Evolutionary conservation across 2,797 vertebrate genomes (phyloP).

Genomic region (Rhinichthys osculus): DNA sequence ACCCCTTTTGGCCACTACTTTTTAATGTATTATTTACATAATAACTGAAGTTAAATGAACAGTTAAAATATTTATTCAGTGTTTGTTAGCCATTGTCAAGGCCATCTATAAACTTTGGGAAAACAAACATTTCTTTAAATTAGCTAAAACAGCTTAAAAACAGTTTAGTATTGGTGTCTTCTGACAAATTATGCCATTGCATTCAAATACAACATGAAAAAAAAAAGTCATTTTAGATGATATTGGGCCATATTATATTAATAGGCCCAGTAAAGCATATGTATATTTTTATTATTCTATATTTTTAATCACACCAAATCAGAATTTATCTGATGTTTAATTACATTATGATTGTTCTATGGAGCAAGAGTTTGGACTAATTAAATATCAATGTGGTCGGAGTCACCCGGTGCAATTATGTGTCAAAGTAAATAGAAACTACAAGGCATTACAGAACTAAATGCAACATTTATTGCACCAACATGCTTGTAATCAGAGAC

Average conservation of each 20-base stretch:
- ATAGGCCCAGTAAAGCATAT: not conserved
- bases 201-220: not conserved
- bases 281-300: no score
- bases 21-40: not conserved
- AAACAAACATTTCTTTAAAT: not conserved
- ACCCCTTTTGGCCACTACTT: not conserved
- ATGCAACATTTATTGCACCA: slow-evolving; percentile 5
- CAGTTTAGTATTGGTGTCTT: not conserved
- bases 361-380: not conserved
- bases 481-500: slow-evolving; percentile 43
- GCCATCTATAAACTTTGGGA: not conserved
- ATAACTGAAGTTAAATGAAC: not conserved
- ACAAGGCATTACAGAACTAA: slow-evolving; percentile 4
- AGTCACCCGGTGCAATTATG: not conserved
- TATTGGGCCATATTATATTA: not conserved
- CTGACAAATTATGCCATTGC: not conserved
- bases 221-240: not conserved
- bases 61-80: not conserved
- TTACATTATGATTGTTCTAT: not conserved
- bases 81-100: not conserved
- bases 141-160: not conserved
- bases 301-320: not conserved
- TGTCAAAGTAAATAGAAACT: not conserved
- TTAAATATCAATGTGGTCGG: not conserved
- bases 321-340: not conserved